phyloP scores from a whole-genome alignment of 2,797 vertebrate genomes.

The Syngnathus acus region DNA sequence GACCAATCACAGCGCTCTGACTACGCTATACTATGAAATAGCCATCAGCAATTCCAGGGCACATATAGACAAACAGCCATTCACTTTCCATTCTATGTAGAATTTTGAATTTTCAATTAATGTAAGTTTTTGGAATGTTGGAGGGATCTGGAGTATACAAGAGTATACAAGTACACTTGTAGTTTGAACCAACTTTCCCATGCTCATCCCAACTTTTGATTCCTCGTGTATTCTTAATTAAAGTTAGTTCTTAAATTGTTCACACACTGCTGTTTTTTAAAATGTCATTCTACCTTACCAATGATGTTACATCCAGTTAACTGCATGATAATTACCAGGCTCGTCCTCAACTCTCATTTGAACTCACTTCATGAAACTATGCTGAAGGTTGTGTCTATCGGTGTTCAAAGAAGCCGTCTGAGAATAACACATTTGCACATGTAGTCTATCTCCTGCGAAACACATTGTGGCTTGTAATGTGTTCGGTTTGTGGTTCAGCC shows the following conservation, averaged over 20 bases:
- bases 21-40: not conserved
- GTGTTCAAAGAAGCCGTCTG: constrained; percentile 39
- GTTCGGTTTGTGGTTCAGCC: constrained; percentile 57
- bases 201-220: not conserved
- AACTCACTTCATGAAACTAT: constrained; percentile 38
- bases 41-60: no score
- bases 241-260: not conserved
- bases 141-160: no score
- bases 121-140: no score
- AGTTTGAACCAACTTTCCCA: not conserved
- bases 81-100: not conserved
- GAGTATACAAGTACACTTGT: not conserved
- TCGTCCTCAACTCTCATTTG: constrained; percentile 4
- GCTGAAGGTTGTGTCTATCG: constrained; percentile 25
- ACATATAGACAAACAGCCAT: no score
- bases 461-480: constrained; percentile 63
- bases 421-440: constrained; percentile 44
- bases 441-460: constrained; percentile 52
- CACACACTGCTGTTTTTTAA: not conserved
- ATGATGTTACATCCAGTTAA: constrained; percentile 1
- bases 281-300: not conserved
- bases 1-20: not conserved
- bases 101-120: not conserved
- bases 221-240: not conserved
- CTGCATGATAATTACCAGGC: constrained; percentile 34